Conservation (phyloP, 2,797 vertebrate genomes). For the Anolis apletophallus region DNA sequence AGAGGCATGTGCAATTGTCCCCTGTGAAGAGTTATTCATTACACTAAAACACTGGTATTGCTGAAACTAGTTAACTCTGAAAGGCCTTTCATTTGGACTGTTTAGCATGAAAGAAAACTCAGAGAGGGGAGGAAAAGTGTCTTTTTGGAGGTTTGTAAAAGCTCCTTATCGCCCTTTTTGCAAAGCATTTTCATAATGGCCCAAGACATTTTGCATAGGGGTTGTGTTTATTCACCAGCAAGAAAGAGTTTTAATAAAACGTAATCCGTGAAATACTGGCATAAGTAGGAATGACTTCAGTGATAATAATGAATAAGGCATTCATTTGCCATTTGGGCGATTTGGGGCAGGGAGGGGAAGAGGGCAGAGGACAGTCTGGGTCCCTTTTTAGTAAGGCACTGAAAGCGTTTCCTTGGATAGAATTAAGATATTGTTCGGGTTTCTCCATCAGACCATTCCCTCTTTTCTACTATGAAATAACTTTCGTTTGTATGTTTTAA, state of each 20-base stretch:
- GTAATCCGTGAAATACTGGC: slow-evolving; percentile 81
- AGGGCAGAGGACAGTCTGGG: slow-evolving; percentile 32
- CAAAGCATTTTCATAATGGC: slow-evolving; percentile 80
- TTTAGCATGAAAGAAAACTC: slow-evolving; percentile 81
- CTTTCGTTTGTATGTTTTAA: slow-evolving; percentile 12
- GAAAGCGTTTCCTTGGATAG: slow-evolving; percentile 48
- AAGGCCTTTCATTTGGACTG: slow-evolving; percentile 80
- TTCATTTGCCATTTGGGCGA: slow-evolving; percentile 78
- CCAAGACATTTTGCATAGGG: slow-evolving; percentile 78
- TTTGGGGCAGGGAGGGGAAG: slow-evolving; percentile 43
- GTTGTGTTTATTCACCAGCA: slow-evolving; percentile 80
- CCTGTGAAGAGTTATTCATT: slow-evolving; percentile 85
- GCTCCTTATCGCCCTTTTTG: slow-evolving; percentile 73
- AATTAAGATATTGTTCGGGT: slow-evolving; percentile 41
- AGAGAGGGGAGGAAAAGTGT: slow-evolving; percentile 66
- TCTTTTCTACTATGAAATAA: slow-evolving; percentile 31
- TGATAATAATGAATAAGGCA: slow-evolving; percentile 79
- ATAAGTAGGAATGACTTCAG: slow-evolving; percentile 77
- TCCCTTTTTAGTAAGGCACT: slow-evolving; percentile 57
- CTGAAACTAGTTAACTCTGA: slow-evolving; percentile 86
- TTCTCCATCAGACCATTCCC: slow-evolving; percentile 31
- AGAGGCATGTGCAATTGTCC: slow-evolving; percentile 76
- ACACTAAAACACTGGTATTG: slow-evolving; percentile 83
- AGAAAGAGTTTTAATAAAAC: slow-evolving; percentile 81
- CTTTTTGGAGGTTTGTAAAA: slow-evolving; percentile 65